phyloP scores from a whole-genome alignment of 2,888 invertebrate species.

The Heliconius charithonia region DNA sequence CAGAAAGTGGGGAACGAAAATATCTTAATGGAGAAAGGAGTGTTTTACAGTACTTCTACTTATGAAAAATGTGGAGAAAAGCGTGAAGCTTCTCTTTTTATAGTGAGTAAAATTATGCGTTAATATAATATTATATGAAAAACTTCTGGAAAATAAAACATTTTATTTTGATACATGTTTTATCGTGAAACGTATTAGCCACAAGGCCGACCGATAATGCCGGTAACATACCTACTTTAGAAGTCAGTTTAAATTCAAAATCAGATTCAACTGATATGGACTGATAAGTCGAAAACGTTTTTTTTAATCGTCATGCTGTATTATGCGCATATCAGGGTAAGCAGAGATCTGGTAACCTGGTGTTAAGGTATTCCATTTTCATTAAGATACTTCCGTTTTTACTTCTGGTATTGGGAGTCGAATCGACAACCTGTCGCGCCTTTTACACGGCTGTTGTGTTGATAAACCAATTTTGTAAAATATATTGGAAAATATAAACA shows the following conservation, averaged over 20 bases:
- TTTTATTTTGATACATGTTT: constrained; percentile 10
- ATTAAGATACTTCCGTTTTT: too few relatives aligned
- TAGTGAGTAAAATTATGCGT: not conserved
- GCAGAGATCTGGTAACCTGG: too few relatives aligned
- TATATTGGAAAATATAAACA: not conserved
- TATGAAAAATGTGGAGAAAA: not conserved
- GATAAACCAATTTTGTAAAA: not conserved
- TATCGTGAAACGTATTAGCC: constrained; percentile 31
- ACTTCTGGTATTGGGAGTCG: too few relatives aligned
- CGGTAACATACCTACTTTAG: constrained; percentile 14
- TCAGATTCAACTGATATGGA: constrained; percentile 31
- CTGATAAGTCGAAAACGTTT: constrained; percentile 10
- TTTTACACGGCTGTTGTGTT: not conserved
- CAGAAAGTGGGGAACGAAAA: not conserved
- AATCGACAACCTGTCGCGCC: too few relatives aligned
- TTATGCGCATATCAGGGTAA: too few relatives aligned
- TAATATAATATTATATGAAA: not conserved
- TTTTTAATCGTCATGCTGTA: not conserved
- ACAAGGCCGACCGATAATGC: constrained; percentile 28
- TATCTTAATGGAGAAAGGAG: not conserved
- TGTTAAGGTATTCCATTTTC: too few relatives aligned
- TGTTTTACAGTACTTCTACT: not conserved
- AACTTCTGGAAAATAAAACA: constrained; percentile 2
- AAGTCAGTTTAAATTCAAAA: constrained; percentile 21
- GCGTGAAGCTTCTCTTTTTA: not conserved